Conservation (phyloP, 2,113 vertebrate genomes). For the Nannospalax galili region DNA sequence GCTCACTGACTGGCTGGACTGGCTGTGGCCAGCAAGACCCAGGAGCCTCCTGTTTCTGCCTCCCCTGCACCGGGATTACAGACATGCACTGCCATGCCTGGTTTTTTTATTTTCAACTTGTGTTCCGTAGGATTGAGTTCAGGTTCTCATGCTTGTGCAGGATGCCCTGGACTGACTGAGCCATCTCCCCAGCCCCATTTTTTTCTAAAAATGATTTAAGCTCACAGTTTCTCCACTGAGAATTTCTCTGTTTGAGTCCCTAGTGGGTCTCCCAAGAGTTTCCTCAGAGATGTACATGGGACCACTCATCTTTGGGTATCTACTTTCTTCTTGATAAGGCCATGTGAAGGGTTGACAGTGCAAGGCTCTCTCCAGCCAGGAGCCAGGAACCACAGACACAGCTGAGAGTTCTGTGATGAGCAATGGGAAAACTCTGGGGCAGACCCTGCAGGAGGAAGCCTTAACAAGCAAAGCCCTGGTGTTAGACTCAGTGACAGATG, state of each 20-base stretch:
- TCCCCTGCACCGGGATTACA: background rate
- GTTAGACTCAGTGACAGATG: conserved; percentile 45
- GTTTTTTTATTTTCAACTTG: background rate
- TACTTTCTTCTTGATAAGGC: background rate
- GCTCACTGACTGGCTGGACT: background rate
- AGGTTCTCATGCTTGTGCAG: background rate
- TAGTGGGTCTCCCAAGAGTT: background rate
- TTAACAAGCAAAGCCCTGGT: background rate
- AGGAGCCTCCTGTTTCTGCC: background rate
- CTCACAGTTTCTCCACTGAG: background rate
- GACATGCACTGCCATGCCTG: background rate
- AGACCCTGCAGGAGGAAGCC: too few species aligned
- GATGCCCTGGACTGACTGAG: background rate
- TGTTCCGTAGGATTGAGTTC: background rate
- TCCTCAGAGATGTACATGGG: background rate
- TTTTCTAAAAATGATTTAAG: background rate
- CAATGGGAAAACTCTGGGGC: background rate
- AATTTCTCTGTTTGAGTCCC: background rate
- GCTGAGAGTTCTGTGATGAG: background rate
- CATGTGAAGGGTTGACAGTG: background rate
- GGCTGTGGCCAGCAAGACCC: background rate
- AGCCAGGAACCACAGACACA: background rate
- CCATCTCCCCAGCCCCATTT: background rate
- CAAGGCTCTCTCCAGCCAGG: background rate
- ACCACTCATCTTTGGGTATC: background rate